Conservation (phyloP, 2,797 vertebrate species). For the Brachyrhaphis roseni region DNA sequence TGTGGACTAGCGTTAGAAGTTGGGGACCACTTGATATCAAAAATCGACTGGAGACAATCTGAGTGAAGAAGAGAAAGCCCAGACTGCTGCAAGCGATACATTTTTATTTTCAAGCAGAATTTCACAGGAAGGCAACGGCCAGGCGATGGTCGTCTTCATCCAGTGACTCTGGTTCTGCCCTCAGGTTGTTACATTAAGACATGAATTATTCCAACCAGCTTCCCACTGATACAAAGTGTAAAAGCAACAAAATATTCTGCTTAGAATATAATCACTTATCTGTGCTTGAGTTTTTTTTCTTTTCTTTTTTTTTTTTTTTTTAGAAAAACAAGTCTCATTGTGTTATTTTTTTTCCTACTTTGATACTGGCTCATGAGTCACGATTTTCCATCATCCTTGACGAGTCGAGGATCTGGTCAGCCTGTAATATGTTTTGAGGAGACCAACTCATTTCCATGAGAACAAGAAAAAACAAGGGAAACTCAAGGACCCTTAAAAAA, state of each 20-base stretch:
- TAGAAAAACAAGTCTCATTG: no score
- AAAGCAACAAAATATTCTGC: background rate
- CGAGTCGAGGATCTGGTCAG: background rate
- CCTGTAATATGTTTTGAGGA: background rate
- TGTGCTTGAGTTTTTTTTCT: background rate
- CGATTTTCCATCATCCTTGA: background rate
- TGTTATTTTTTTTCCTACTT: background rate
- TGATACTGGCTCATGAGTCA: background rate
- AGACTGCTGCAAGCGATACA: no score
- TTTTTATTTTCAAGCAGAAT: no score
- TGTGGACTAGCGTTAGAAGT: background rate
- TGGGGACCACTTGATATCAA: background rate
- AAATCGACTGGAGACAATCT: no score
- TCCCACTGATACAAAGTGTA: background rate
- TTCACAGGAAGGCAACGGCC: no score
- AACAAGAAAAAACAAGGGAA: background rate
- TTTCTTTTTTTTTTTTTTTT: background rate
- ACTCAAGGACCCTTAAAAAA: background rate
- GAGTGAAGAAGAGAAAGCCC: no score
- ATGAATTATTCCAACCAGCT: background rate
- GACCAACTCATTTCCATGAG: background rate
- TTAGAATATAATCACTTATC: background rate
- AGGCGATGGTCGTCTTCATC: no score
- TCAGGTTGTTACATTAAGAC: background rate
- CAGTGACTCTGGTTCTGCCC: background rate